A percentile compares a stretch with the other conserved stretches of the same genome.
Conservation (phyloP, 2,888 invertebrate genomes). For the Trichacis sp. region DNA sequence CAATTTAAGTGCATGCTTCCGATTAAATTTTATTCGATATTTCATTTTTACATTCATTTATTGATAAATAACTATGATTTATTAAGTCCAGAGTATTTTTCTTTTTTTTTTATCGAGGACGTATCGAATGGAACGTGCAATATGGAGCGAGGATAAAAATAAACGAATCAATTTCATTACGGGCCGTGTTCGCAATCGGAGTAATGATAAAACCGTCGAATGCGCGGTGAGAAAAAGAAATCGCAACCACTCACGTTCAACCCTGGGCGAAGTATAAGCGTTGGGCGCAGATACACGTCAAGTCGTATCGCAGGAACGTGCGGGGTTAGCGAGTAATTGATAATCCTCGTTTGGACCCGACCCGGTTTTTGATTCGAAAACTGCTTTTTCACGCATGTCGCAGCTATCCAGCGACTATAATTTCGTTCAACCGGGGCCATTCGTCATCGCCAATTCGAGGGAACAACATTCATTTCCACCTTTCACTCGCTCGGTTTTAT, state of each 20-base stretch:
- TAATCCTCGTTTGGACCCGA: slow-evolving; percentile 45
- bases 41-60: too few species aligned
- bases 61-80: too few species aligned
- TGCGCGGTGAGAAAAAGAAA: background rate
- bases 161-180: slow-evolving; percentile 1
- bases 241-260: background rate
- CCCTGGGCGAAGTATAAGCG: background rate
- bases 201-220: slow-evolving; percentile 1
- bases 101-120: background rate
- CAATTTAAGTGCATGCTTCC: too few species aligned
- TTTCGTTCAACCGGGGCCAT: slow-evolving; percentile 36
- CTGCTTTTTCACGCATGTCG: slow-evolving; percentile 28
- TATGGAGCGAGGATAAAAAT: background rate
- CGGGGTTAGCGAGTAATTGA: slow-evolving; percentile 42
- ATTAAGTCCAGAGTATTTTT: too few species aligned
- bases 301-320: slow-evolving; percentile 30
- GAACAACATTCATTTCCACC: background rate
- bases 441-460: slow-evolving; percentile 29
- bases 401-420: slow-evolving; percentile 34
- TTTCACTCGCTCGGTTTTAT: background rate
- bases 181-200: background rate
- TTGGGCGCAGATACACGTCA: background rate
- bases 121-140: background rate
- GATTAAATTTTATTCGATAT: too few species aligned
- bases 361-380: slow-evolving; percentile 37